Percentiles rank a stretch among this genome's conserved stretches.
Evolutionary conservation across 1,140 invertebrate species (phyloP).

Genomic region (Diprion similis): DNA sequence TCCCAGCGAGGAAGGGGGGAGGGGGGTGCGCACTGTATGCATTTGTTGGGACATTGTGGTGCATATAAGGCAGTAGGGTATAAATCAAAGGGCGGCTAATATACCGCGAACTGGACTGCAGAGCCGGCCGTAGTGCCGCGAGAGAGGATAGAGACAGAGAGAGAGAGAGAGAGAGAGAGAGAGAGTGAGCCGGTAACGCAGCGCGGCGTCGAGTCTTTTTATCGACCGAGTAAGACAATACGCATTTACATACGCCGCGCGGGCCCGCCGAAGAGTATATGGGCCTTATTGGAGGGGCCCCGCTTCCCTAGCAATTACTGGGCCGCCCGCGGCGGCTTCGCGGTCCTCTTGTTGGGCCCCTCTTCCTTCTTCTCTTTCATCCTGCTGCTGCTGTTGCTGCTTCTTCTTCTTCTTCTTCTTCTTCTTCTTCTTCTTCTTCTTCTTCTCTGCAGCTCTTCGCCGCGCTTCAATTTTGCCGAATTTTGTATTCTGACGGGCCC

Average conservation of each 20-base stretch:
- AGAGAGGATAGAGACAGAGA: no score
- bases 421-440: no score
- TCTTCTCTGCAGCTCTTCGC: no score
- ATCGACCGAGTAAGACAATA: conserved; percentile 58
- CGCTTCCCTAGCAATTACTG: conserved; percentile 29
- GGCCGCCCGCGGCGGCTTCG: conserved; percentile 39
- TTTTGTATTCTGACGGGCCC: no score
- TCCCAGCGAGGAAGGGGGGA: no score
- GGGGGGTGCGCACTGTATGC: background rate
- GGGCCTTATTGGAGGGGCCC: conserved; percentile 47
- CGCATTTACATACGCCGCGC: conserved; percentile 55
- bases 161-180: no score
- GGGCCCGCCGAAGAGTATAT: conserved; percentile 30
- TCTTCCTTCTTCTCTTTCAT: conserved; percentile 16
- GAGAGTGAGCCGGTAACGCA: conserved; percentile 50
- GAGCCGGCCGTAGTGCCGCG: no score
- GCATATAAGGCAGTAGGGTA: conserved; percentile 50
- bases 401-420: conserved; percentile 13
- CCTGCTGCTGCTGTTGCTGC: conserved; percentile 13
- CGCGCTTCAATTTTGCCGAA: no score
- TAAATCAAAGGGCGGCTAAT: conserved; percentile 59
- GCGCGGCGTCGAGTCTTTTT: conserved; percentile 52
- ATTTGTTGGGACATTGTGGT: conserved; percentile 38
- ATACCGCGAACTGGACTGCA: conserved; percentile 39
- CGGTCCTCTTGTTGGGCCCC: conserved; percentile 8